Base-by-base conservation (phyloP, 2,888 invertebrate species). In the Diplolepis rosae region DNA sequence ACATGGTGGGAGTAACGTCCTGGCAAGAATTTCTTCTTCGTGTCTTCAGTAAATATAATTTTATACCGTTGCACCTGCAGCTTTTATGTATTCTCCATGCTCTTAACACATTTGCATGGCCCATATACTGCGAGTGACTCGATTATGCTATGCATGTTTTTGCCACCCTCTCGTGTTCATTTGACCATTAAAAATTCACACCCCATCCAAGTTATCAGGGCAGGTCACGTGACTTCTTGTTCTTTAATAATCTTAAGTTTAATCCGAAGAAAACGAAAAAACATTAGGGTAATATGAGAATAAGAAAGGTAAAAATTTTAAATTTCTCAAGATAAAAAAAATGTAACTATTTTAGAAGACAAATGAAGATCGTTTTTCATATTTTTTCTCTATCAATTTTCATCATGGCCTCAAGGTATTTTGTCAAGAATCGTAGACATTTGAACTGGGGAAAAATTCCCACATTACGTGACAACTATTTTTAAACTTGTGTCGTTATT, bases 131-230 rank as follows among this genome's bases (percentile, higher is more conserved):
- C 22, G 48, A 48, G 22, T 22, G 9, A 48, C 7, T 48, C 48
- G 22, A 48, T 9, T 15, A 22, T 48, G 18, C 9, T 2, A 32
- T 28, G 30, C 30, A 54, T 54, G 11, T 54, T 54, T 48, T 28
- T 52, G 15, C 52, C 30, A n/a, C 52, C 51, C n/a, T 27, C 54
- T 54, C 15, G 6, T 54, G 54, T 54, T 15, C 28, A 54, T 54
- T 54, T 27, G 4, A 18, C 15, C 30, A 32, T 9, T 54, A 28
- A 18, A n/a, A 54, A 30, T 15, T 4, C 2, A 4, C 5, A 32
- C 15, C 9, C 4, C 4, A 7, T 30, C 28, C n/a, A 52, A 6
- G 15, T 18, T 32, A 54, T 9, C 11, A 32, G 30, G 30, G 7
- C 18, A 32, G 30, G 15, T 30, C 54, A 54, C 2, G 15, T 7